Base-by-base conservation (phyloP, 2,888 invertebrate species). In the Sphinx pinastri region DNA sequence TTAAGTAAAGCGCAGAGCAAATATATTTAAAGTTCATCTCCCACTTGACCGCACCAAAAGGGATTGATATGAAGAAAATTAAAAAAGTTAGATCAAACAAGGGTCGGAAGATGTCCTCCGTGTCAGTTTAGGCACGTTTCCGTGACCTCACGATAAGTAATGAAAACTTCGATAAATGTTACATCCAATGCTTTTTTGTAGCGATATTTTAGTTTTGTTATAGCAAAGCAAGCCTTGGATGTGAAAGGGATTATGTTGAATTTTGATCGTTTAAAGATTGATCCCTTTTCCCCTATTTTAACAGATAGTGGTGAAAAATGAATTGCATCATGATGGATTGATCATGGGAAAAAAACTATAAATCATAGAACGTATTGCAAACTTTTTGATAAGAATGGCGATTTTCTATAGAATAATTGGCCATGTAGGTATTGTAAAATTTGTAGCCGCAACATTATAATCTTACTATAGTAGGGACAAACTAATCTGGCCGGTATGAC, bases 41-140 rank as follows among this genome's bases (percentile, higher is more conserved):
- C 75, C 77, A 75, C 83, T 85, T 86, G 84, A 88, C 85, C 84
- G 81, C 80, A 79, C 82, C 78, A 79, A 80, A 82, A 80, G 81
- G 81, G 80, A 84, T 82, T 82, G 79, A 81, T 84, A 84, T 87
- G 78, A 84, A 84, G 86, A 86, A 88, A 85, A 89, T 89, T 88
- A 87, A 89, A 88, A 89, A 88, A 88, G 82, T 88, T 87, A 78
- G 82, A 79, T 80, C 84, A 88, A 88, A 88, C 85, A 87, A 81
- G 83, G 80, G 86, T 75, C 68, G 77, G 74, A 75, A 81, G 79
- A 80, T 79, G 76, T 79, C 77, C 77, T 75, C 72, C 69, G 76
- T 76, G 51, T 75, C 71, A 71, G 75, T 79, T 74, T 73, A 70
- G 73, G 74, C 74, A 74, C 75, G 72, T 74, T 45, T 52, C 11